Percentiles rank a stretch among this genome's conserved stretches.
Conservation (phyloP, 2,113 vertebrate genomes). For the Cyanistes caeruleus region DNA sequence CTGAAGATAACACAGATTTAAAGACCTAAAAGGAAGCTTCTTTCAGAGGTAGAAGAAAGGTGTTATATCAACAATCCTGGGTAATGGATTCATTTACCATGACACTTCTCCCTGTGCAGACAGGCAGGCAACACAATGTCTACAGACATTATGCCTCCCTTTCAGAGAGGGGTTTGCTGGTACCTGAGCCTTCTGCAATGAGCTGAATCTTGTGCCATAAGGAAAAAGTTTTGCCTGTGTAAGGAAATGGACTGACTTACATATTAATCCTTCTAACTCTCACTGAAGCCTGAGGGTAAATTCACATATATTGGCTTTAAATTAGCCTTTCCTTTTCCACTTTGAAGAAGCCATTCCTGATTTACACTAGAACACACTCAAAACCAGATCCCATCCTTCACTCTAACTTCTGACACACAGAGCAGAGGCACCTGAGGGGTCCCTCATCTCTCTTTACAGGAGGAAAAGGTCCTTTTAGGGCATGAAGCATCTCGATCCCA, state of each 20-base stretch:
- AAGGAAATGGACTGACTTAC: background rate
- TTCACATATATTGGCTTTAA: slow-evolving; percentile 23
- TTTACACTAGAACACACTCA: background rate
- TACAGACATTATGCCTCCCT: background rate
- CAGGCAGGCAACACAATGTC: background rate
- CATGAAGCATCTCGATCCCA: background rate
- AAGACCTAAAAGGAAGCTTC: background rate
- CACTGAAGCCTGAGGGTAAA: background rate
- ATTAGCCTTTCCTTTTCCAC: background rate
- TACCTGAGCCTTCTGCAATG: background rate
- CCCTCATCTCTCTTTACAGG: background rate
- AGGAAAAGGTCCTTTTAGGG: background rate
- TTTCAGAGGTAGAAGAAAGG: slow-evolving; percentile 32
- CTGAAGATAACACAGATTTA: slow-evolving; percentile 45
- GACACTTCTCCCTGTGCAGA: background rate
- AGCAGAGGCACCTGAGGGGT: background rate
- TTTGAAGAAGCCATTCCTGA: background rate
- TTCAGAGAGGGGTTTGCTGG: background rate
- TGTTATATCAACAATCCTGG: slow-evolving; percentile 17
- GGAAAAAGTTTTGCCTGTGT: background rate
- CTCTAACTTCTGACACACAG: background rate
- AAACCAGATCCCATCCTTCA: background rate
- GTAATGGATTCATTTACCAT: slow-evolving; percentile 18
- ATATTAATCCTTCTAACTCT: background rate
- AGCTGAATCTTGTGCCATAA: background rate